These are phyloP conservation scores for Drosophila cardini DNA, from an alignment of 1,140 invertebrate genomes.

Conservation along the genomic window DNA sequence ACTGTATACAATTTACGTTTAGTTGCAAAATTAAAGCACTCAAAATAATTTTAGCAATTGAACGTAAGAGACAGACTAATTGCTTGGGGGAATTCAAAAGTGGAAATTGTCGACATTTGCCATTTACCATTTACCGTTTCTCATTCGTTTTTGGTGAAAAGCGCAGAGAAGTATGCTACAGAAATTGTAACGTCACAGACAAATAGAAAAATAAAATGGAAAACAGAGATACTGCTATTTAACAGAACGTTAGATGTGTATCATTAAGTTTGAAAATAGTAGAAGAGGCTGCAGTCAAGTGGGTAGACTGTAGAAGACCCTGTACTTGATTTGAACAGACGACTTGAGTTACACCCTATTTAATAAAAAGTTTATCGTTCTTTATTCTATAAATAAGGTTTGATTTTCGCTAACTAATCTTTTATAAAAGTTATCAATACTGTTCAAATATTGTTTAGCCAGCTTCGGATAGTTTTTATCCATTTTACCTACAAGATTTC, in stretches of 20 bases:
- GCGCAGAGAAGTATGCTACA: conserved; percentile 33
- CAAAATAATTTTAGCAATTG: conserved; percentile 70
- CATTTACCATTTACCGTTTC: conserved; percentile 18
- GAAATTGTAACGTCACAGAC: conserved; percentile 17
- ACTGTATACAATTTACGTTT: conserved; percentile 27
- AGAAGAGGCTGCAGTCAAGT: no score
- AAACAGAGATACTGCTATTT: conserved; percentile 6
- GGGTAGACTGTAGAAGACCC: no score
- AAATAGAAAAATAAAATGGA: neutral
- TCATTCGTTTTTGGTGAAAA: conserved; percentile 33
- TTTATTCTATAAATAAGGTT: no score
- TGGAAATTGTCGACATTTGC: conserved; percentile 25
- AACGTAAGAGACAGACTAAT: conserved; percentile 70
- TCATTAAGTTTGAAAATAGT: conserved; percentile 35
- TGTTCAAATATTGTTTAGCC: no score
- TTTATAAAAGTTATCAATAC: no score
- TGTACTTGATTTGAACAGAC: no score
- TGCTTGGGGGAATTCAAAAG: conserved; percentile 58
- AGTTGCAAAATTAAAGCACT: conserved; percentile 55
- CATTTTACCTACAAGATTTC: no score
- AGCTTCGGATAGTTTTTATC: no score
- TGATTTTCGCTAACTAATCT: no score
- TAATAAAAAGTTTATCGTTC: no score
- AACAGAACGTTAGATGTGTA: conserved; percentile 32
- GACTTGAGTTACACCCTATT: no score